Percentiles rank a stretch among this genome's conserved stretches.
Conservation (phyloP, 2,797 vertebrate genomes). For the Sebastes nivosus region DNA sequence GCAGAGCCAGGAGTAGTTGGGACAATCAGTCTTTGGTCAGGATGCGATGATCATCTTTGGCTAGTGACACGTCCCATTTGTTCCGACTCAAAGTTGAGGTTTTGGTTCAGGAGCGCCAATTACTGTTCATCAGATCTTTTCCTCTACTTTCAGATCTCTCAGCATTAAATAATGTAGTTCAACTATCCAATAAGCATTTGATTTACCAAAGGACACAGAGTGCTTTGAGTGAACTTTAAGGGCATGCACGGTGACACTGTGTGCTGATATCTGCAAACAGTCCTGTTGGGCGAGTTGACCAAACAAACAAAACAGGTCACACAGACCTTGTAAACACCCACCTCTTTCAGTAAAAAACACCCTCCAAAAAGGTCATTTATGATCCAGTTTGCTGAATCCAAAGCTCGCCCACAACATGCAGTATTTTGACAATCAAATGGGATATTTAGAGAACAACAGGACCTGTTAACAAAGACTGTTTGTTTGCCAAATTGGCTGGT, state of each 20-base stretch:
- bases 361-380: conserved; percentile 22
- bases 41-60: conserved; percentile 56
- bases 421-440: not conserved
- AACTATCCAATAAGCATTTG: not conserved
- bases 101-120: not conserved
- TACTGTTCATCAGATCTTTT: conserved; percentile 14
- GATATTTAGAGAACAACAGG: conserved; percentile 18
- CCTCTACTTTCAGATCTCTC: not conserved
- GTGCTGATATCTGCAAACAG: conserved; percentile 60
- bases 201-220: conserved; percentile 9
- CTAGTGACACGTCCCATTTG: conserved; percentile 52
- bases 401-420: conserved; percentile 7
- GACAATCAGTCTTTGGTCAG: conserved; percentile 56
- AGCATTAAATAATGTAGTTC: not conserved
- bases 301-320: conserved; percentile 67
- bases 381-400: conserved; percentile 24
- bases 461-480: conserved; percentile 11
- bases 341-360: conserved; percentile 10
- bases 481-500: conserved; percentile 23
- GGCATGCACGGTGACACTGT: conserved; percentile 50
- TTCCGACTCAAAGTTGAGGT: conserved; percentile 20
- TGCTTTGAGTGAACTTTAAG: conserved; percentile 44
- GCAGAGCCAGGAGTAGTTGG: conserved; percentile 47
- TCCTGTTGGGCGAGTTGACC: conserved; percentile 47
- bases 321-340: conserved; percentile 59